Conservation (phyloP, 2,888 invertebrate genomes). For the Teleogryllus oceanicus region DNA sequence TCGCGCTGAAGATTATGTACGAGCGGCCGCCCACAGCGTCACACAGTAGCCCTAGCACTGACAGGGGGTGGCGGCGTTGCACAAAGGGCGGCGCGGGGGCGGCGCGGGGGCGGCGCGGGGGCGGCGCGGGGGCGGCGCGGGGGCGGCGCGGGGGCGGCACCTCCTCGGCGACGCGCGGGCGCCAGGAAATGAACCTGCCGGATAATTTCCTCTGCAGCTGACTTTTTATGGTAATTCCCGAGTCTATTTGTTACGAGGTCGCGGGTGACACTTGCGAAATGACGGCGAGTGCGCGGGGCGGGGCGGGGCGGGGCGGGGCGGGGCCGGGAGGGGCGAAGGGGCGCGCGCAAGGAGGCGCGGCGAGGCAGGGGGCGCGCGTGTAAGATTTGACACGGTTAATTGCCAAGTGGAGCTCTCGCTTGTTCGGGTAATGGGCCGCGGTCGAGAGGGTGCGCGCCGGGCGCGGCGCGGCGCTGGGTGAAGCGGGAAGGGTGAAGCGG, state of each 20-base stretch:
- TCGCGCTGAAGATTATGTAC: no score
- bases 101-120: no score
- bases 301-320: no score
- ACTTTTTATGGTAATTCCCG: conserved; percentile 7
- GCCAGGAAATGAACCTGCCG: conserved; percentile 8
- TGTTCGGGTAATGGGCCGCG: conserved; percentile 21
- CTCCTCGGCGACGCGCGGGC: no score
- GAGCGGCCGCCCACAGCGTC: no score
- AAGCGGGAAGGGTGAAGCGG: background rate
- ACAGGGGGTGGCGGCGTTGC: no score
- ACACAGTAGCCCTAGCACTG: no score
- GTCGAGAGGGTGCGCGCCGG: background rate
- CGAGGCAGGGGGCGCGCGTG: conserved; percentile 21
- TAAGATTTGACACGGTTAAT: conserved; percentile 35
- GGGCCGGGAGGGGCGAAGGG: no score
- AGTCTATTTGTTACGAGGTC: conserved; percentile 10
- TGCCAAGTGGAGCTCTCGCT: conserved; percentile 29
- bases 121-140: no score
- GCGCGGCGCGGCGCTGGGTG: background rate
- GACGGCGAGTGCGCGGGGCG: background rate
- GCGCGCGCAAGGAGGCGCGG: no score
- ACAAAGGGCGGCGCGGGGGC: no score
- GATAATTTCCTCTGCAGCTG: background rate
- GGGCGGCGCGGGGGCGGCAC: background rate
- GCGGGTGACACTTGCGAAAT: conserved; percentile 10